phyloP scores from a whole-genome alignment of 2,888 invertebrate species.

The Chrysolina americana region DNA sequence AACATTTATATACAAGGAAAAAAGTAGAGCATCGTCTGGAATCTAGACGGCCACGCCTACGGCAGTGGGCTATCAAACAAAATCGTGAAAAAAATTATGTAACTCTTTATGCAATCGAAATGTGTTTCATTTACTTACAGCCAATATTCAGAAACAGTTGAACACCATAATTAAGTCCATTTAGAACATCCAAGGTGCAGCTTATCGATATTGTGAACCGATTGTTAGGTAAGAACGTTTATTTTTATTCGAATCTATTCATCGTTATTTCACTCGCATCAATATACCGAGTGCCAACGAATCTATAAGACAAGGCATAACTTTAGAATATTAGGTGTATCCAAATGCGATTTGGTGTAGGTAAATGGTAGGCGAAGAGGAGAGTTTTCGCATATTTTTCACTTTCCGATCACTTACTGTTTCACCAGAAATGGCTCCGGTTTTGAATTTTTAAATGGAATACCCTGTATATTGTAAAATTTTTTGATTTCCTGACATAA shows the following conservation, averaged over 20 bases:
- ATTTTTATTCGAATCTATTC: constrained; percentile 7
- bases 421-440: no score
- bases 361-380: no score
- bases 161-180: constrained; percentile 48
- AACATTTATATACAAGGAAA: constrained; percentile 42
- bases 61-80: constrained; percentile 30
- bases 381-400: no score
- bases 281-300: no score
- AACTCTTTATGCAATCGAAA: constrained; percentile 37
- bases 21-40: constrained; percentile 44
- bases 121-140: constrained; percentile 13
- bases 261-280: background rate
- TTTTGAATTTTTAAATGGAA: no score
- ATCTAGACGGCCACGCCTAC: constrained; percentile 45
- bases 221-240: constrained; percentile 1
- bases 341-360: no score
- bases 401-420: no score
- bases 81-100: constrained; percentile 28
- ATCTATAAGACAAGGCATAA: no score
- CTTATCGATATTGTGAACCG: background rate
- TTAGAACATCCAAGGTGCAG: constrained; percentile 4
- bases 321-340: no score
- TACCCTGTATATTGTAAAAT: no score
- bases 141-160: background rate
- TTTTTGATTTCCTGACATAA: no score